phyloP scores from a whole-genome alignment of 2,113 vertebrate species.

The Recurvirostra avosetta region DNA sequence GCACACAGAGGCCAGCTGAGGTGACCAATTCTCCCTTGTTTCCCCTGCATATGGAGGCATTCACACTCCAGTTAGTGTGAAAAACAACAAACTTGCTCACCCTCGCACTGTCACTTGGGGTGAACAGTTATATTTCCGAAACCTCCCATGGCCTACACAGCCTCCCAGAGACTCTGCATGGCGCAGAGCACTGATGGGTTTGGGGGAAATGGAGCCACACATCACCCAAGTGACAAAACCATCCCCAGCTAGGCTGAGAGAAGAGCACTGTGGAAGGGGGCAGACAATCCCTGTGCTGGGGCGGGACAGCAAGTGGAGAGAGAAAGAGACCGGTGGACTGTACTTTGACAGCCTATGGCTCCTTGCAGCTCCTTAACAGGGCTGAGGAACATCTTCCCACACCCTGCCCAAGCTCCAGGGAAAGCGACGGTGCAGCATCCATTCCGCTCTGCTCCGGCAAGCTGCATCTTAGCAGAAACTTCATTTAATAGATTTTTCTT shows the following conservation, averaged over 20 bases:
- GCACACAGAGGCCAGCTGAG: neutral
- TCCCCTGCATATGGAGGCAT: neutral
- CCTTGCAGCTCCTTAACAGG: neutral
- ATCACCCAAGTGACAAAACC: neutral
- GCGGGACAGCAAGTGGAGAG: neutral
- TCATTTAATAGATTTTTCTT: neutral
- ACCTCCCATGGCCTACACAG: rapidly evolving
- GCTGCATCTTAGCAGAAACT: neutral
- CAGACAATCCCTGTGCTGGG: neutral
- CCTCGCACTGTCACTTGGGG: neutral
- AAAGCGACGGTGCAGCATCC: rapidly evolving
- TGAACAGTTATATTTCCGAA: neutral
- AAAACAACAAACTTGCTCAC: neutral
- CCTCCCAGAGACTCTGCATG: neutral
- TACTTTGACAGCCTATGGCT: neutral
- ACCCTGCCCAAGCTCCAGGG: neutral
- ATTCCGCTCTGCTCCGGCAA: neutral
- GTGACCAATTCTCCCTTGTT: neutral
- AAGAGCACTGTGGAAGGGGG: neutral
- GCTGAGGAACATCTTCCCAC: neutral
- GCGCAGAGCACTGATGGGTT: neutral
- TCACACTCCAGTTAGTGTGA: neutral
- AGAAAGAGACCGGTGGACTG: neutral
- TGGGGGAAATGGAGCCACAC: neutral
- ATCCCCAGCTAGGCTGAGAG: neutral